Conservation (phyloP, 2,113 vertebrate species). For the Thunnus maccoyii region DNA sequence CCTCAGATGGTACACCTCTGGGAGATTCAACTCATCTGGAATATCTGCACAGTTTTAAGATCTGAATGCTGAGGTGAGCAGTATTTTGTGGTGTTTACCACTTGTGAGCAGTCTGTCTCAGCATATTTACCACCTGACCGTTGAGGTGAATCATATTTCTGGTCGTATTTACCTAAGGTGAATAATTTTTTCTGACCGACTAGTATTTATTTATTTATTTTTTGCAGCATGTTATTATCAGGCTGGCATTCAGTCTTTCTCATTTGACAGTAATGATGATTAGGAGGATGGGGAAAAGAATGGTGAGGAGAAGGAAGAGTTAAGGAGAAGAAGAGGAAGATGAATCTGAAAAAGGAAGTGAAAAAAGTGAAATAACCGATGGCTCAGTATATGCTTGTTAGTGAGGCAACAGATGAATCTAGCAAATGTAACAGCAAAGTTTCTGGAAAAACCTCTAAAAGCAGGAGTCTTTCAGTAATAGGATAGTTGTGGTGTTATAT, state of each 20-base stretch:
- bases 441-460: neutral
- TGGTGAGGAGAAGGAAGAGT: neutral
- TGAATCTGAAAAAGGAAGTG: neutral
- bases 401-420: constrained; percentile 10
- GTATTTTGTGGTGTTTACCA: neutral
- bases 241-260: neutral
- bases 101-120: neutral
- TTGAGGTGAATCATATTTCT: neutral
- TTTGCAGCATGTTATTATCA: neutral
- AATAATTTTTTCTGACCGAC: neutral
- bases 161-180: neutral
- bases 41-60: no score
- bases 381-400: constrained; percentile 21
- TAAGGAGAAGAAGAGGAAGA: neutral
- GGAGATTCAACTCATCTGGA: no score
- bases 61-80: no score
- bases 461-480: constrained; percentile 13
- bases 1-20: no score
- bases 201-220: neutral
- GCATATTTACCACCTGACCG: neutral
- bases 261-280: neutral
- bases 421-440: constrained; percentile 20
- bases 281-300: neutral
- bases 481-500: constrained; percentile 1
- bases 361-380: constrained; percentile 14